Evolutionary conservation across 2,797 vertebrate genomes (phyloP), one percentile per base, ranked within the genome.

Genomic region (Xerus rutilus): DNA sequence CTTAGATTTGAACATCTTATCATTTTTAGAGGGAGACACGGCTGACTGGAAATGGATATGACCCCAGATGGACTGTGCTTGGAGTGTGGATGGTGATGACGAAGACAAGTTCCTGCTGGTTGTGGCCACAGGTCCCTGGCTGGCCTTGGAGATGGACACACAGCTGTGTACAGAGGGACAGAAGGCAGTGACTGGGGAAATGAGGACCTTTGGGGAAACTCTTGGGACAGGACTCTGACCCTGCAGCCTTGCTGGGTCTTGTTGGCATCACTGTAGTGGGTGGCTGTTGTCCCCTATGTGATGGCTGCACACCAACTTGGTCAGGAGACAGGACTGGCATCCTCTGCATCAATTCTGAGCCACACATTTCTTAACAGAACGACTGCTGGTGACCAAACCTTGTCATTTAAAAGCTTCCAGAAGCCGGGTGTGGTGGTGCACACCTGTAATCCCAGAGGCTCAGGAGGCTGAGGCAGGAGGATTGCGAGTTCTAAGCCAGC

Each of bases 191-290:
- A 3, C 0, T 12, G 5, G 8, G 25, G 32, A 35, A n/a, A 13
- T 5, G 52, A 30, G n/a, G 7, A 1, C 14, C 0, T 0, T 0
- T 0, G 0, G n/a, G 72, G 73, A 8, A 1, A 4, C 23, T 57
- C 54, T 0, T 0, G 2, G 3, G 39, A 0, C 17, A 7, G 45
- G 18, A 32, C 0, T 43, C 30, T 15, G 4, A 18, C 13, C 15
- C 62, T 4, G 12, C 49, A 12, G 14, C 35, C 1, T 7, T 0
- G 15, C 28, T 0, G 15, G 43, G 73, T 23, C n/a, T 47, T 47
- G 23, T 21, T 73, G 39, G 8, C 32, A 13, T 15, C 47, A 7
- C 2, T 4, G 9, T 21, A 0, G 21, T 21, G 6, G 25, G 8
- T 12, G 18, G 39, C 23, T 14, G 1, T 20, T 32, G 11, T 23